Percentiles rank a stretch among this genome's conserved stretches.
Evolutionary conservation across 2,113 vertebrate genomes (phyloP).

Genomic region (Ivindomyrus marchei): DNA sequence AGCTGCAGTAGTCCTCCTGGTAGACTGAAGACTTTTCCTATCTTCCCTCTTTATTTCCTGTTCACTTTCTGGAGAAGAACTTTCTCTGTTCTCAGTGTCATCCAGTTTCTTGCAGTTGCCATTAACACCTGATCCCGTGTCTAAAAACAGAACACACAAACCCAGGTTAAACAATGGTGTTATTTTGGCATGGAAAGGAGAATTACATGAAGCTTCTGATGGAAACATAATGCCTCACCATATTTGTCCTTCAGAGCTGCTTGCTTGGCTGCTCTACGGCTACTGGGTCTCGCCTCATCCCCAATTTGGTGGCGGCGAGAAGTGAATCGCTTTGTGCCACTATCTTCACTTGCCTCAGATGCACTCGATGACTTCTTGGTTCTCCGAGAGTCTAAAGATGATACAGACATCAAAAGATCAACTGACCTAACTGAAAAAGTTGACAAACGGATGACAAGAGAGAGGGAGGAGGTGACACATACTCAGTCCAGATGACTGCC

Average conservation of each 20-base stretch:
- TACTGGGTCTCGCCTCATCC: slow-evolving; percentile 22
- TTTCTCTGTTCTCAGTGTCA: slow-evolving; percentile 28
- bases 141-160: slow-evolving; percentile 30
- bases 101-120: slow-evolving; percentile 46
- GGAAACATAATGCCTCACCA: slow-evolving; percentile 31
- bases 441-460: not conserved
- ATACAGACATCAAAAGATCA: not conserved
- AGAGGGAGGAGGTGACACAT: not conserved
- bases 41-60: slow-evolving; percentile 13
- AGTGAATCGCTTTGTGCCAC: slow-evolving; percentile 34
- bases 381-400: slow-evolving; percentile 41
- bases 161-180: not conserved
- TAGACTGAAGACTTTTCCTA: slow-evolving; percentile 28
- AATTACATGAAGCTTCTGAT: not conserved
- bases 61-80: slow-evolving; percentile 16
- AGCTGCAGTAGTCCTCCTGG: slow-evolving; percentile 36
- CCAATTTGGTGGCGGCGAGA: slow-evolving; percentile 42
- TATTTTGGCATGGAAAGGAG: not conserved
- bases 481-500: slow-evolving; percentile 22
- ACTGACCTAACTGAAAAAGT: not conserved
- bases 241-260: slow-evolving; percentile 34
- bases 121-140: slow-evolving; percentile 46
- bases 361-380: slow-evolving; percentile 38
- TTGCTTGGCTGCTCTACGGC: slow-evolving; percentile 24
- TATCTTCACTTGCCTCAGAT: slow-evolving; percentile 47